Conservation (phyloP, 2,113 vertebrate species). For the Plectropomus leopardus region DNA sequence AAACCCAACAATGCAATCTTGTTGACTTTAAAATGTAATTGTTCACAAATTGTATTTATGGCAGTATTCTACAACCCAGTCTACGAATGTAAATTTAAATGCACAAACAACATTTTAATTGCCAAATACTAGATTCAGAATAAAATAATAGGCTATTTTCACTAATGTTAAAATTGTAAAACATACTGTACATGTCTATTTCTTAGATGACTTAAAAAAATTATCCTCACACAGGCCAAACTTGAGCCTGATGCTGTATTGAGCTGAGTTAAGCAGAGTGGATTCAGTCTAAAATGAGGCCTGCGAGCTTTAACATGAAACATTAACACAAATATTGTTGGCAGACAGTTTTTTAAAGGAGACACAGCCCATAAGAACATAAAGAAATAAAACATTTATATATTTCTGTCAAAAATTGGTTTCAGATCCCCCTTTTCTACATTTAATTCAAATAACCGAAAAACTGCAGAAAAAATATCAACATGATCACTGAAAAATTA, state of each 20-base stretch:
- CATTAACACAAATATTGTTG: background rate
- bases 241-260: constrained; percentile 9
- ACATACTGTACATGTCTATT: background rate
- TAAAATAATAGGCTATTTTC: no score
- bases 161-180: background rate
- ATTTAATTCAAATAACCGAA: background rate
- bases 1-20: background rate
- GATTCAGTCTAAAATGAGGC: constrained; percentile 35
- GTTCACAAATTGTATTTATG: background rate
- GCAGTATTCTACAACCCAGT: background rate
- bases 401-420: background rate
- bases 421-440: background rate
- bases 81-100: background rate
- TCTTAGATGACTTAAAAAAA: background rate
- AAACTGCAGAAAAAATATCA: background rate
- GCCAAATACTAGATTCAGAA: background rate
- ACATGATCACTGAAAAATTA: background rate
- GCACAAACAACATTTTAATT: background rate
- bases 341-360: background rate
- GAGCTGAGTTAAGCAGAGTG: background rate
- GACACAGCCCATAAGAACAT: background rate
- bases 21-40: background rate
- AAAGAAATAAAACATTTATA: constrained; percentile 1
- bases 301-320: constrained; percentile 15
- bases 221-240: constrained; percentile 17